Base-by-base conservation (phyloP, 2,797 vertebrate species). In the Microctenopoma lineatum region DNA sequence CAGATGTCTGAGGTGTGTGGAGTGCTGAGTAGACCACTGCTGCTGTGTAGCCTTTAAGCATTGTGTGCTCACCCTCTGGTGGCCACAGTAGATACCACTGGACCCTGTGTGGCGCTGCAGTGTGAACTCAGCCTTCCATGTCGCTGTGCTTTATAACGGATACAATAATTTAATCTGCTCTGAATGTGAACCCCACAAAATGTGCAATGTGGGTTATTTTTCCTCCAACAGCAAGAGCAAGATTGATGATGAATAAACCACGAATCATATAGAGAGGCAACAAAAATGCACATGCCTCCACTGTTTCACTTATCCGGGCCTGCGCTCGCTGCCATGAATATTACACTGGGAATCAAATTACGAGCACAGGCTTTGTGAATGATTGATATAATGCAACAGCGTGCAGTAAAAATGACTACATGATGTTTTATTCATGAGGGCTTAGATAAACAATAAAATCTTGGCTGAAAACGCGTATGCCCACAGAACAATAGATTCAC, bases 341-440 rank as follows among this genome's bases (percentile, higher is more conserved):
- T 89, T 85, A 87, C 56, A 53, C 61, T 13, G 69, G 55, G 80
- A 88, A 86, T 90, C 63, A 78, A 85, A 83, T 91, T 84, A 91
- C 44, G 34, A 51, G 53, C 64, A 4, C 59, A 4, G 75, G 81
- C 82, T 73, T 79, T 80, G 83, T 79, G 83, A 88, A 87, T 88
- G 87, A 91, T 90, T 87, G 89, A 88, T 87, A 86, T 70, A 88
- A 88, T 85, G 75, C 78, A 90, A 86, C 74, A 77, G 75, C 79
- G 55, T 80, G 77, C 77, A 53, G 77, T 68, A 77, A 83, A 82
- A 77, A 79, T 77, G 63, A 81, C 72, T 61, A 34, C n/a, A 38
- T 16, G 18, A 85, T 92, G 84, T 89, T 90, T 92, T 90, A 93
- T 92, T 91, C 89, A 91, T 90, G 84, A 88, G 68, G 63, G 56